Conservation (phyloP, 2,113 vertebrate species). For the Montifringilla adamsi region DNA sequence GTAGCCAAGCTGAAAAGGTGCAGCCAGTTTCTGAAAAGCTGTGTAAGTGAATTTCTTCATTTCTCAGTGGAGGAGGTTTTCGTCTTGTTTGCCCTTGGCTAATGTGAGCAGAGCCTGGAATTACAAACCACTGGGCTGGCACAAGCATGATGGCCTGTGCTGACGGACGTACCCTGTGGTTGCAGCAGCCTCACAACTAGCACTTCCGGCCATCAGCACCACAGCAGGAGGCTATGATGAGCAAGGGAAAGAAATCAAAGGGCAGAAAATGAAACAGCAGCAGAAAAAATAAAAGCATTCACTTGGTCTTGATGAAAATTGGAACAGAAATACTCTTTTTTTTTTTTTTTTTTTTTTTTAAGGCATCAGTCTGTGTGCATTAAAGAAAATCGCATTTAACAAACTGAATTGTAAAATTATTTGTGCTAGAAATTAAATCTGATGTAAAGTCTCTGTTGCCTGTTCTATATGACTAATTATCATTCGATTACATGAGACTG, state of each 20-base stretch:
- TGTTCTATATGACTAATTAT: neutral
- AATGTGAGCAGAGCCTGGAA: neutral
- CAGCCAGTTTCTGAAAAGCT: neutral
- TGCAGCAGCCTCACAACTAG: neutral
- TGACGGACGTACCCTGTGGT: neutral
- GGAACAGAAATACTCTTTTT: neutral
- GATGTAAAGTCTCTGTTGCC: neutral
- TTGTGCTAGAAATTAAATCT: neutral
- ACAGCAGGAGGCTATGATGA: constrained; percentile 12
- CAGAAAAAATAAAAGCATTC: neutral
- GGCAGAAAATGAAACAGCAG: constrained; percentile 2
- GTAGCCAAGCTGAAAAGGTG: neutral
- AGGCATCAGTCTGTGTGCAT: neutral
- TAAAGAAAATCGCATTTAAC: neutral
- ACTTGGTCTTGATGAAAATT: neutral
- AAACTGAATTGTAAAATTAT: neutral
- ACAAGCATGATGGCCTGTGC: neutral
- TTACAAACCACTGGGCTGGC: constrained; percentile 6
- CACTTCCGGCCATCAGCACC: constrained; percentile 46
- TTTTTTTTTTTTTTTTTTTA: neutral
- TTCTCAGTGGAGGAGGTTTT: neutral
- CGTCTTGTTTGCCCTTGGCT: constrained; percentile 41
- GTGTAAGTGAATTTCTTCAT: neutral
- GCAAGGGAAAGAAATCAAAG: constrained; percentile 15
- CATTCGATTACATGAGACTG: neutral